Percentiles rank a stretch among this genome's conserved stretches.
These are phyloP conservation scores for Seriola quinqueradiata DNA, from an alignment of 2,113 vertebrate genomes.

Conservation along the genomic window DNA sequence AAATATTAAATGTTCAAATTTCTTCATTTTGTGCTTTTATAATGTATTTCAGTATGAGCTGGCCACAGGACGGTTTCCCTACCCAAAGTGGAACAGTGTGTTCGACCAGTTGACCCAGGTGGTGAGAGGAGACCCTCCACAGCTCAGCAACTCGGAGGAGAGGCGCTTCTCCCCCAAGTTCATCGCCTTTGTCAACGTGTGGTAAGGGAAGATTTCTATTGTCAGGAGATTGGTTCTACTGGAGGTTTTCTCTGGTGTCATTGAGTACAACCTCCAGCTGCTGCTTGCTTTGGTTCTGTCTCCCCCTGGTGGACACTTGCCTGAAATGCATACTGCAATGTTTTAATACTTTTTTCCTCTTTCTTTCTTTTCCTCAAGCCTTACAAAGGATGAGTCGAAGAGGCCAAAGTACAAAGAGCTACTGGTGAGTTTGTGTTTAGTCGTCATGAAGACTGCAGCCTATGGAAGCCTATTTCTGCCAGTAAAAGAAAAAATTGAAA, in stretches of 20 bases:
- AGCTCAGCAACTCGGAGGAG: constrained; percentile 97
- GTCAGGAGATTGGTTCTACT: background rate
- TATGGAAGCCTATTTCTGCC: too few relatives aligned
- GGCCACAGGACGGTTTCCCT: constrained; percentile 96
- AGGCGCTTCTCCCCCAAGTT: constrained; percentile 97
- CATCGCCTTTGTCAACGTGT: constrained; percentile 99
- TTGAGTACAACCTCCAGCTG: background rate
- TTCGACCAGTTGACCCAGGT: constrained; percentile 99
- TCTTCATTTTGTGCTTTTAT: background rate
- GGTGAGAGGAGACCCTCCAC: constrained; percentile 97
- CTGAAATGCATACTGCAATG: background rate
- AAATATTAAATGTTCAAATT: too few relatives aligned
- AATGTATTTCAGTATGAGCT: constrained; percentile 90
- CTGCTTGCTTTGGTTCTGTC: background rate
- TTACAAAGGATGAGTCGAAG: constrained; percentile 99
- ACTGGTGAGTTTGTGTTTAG: constrained; percentile 88
- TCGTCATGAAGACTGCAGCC: background rate
- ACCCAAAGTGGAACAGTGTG: constrained; percentile 99
- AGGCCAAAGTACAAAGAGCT: constrained; percentile 99
- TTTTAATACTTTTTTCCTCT: background rate
- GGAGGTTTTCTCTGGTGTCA: background rate
- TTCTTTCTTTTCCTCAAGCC: constrained; percentile 81
- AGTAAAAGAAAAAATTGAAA: too few relatives aligned
- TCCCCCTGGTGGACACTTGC: constrained; percentile 15
- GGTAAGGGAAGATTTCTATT: constrained; percentile 83